Evolutionary conservation across 2,797 vertebrate genomes (phyloP), one percentile per base, ranked within the genome.

Genomic region (Chelonia mydas): DNA sequence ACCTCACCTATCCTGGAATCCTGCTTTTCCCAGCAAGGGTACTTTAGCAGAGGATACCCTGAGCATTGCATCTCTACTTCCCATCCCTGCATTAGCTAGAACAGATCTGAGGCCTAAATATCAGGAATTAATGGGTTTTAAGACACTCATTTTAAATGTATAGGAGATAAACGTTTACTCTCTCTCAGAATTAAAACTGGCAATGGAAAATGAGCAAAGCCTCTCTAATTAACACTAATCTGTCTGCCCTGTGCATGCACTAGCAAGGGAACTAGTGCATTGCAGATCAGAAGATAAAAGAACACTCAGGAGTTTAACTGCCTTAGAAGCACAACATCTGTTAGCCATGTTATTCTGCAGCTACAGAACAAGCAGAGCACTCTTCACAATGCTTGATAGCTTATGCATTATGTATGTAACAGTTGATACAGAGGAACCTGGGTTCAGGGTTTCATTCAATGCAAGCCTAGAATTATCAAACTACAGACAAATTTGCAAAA

Each of bases 141-240:
- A 77, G 49, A 86, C 4, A 7, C 61, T 90, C 21, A 51, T 76
- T 97, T 96, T 92, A 86, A 97, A 95, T 78, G 21, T 93, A 93
- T 89, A 33, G 59, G 87, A 96, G 88, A 96, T 90, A 97, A 97
- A 93, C n/a, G 81, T 92, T 97, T 84, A 74, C 83, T 79, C 88
- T 79, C 86, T 76, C 84, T 94, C 76, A 91, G 92, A 95, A 88
- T 77, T 93, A 96, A 95, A 96, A 94, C 82, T 79, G 90, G 97
- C 94, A 93, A 87, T 4, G 54, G 97, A 90, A 97, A 97, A 96
- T 57, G 85, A 97, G 97, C 94, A 96, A 94, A 97, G 85, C 81
- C 85, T 89, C 94, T 84, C 95, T 97, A 97, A 97, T 92, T 92
- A 97, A 95, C 37, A 13, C 87, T 94, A 90, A 95, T 95, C 94